Percentiles rank a stretch among this genome's conserved stretches.
Conservation (phyloP, 2,888 invertebrate genomes). For the Tortrix viridana region DNA sequence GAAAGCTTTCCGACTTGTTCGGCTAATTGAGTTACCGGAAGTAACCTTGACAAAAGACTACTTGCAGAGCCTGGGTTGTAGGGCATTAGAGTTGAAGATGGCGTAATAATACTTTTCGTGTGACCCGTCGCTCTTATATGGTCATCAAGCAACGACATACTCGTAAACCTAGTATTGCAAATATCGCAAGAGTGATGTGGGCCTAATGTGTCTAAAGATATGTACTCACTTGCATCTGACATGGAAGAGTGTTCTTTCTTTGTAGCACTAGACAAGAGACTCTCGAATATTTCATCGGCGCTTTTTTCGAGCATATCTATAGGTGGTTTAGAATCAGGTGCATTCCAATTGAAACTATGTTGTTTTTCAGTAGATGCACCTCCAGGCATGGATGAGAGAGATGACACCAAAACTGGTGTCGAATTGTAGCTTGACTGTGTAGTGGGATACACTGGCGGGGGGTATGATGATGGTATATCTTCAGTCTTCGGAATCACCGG, state of each 20-base stretch:
- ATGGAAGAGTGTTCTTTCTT: constrained; percentile 69
- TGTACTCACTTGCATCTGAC: constrained; percentile 84
- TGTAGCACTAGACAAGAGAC: constrained; percentile 67
- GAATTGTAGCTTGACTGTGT: constrained; percentile 53
- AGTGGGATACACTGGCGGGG: constrained; percentile 56
- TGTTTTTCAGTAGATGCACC: constrained; percentile 70
- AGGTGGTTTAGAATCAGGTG: constrained; percentile 74
- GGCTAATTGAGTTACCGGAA: constrained; percentile 77
- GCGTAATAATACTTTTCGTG: constrained; percentile 69
- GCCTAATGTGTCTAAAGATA: constrained; percentile 86
- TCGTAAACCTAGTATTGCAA: constrained; percentile 85
- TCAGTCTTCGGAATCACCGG: constrained; percentile 73
- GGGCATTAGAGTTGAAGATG: constrained; percentile 64
- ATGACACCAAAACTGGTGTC: constrained; percentile 47
- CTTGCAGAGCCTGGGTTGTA: constrained; percentile 62
- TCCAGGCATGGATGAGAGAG: constrained; percentile 46
- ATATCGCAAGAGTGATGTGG: constrained; percentile 85
- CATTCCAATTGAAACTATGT: constrained; percentile 79
- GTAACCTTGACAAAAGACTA: constrained; percentile 68
- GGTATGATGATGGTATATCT: constrained; percentile 51
- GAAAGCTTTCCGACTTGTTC: constrained; percentile 79
- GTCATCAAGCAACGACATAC: constrained; percentile 79
- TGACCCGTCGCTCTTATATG: constrained; percentile 83
- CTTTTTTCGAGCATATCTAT: constrained; percentile 75
- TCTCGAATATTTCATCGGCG: constrained; percentile 78